Evolutionary conservation across 2,797 vertebrate species (phyloP).

Genomic region (Propithecus deckenii): DNA sequence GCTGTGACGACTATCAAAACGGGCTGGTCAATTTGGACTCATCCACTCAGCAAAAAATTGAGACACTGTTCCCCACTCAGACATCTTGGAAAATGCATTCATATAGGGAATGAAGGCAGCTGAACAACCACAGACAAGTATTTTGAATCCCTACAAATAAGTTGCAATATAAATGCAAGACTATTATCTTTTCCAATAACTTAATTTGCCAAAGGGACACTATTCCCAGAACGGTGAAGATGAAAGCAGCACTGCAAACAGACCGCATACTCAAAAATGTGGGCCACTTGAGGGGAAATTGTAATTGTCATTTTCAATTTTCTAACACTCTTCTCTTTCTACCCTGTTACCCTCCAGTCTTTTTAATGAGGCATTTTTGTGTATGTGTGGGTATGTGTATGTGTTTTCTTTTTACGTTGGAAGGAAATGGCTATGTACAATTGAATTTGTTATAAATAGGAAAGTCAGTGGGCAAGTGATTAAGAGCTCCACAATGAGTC

Average conservation of each 20-base stretch:
- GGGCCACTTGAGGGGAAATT: not conserved
- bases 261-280: not conserved
- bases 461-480: constrained; percentile 48
- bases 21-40: not conserved
- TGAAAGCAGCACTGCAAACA: not conserved
- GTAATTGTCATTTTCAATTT: constrained; percentile 7
- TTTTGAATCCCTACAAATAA: constrained; percentile 9
- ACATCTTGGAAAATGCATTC: not conserved
- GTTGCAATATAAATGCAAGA: constrained; percentile 35
- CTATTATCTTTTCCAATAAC: constrained; percentile 46
- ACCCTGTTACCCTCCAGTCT: not conserved
- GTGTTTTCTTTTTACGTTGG: constrained; percentile 31
- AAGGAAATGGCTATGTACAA: constrained; percentile 29
- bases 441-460: constrained; percentile 50
- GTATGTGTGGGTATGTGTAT: not conserved
- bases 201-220: constrained; percentile 44
- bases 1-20: not conserved
- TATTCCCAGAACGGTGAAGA: not conserved
- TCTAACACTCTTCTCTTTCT: not conserved
- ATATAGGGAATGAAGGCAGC: not conserved
- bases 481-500: constrained; percentile 58
- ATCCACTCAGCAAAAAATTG: not conserved
- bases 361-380: not conserved
- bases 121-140: not conserved
- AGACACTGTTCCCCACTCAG: not conserved